Evolutionary conservation across 2,888 invertebrate genomes (phyloP).

Genomic region (Clusia tigrina): DNA sequence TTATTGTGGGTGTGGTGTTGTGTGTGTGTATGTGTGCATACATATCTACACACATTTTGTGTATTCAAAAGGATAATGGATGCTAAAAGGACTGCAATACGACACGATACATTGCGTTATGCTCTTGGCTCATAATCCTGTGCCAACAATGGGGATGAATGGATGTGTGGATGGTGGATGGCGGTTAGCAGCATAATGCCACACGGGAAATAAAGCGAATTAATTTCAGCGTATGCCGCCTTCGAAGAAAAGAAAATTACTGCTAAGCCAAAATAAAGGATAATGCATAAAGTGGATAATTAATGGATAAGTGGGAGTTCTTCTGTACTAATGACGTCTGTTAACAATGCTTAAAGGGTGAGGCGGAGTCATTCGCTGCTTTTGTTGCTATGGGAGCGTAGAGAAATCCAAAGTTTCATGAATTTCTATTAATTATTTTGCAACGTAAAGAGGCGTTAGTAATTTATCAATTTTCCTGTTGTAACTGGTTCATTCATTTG

Average conservation of each 20-base stretch:
- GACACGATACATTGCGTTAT: neutral
- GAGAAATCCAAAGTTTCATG: neutral
- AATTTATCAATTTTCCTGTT: too few relatives aligned
- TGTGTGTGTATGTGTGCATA: neutral
- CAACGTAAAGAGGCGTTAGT: too few relatives aligned
- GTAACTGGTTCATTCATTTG: too few relatives aligned
- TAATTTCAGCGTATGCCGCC: constrained; percentile 42
- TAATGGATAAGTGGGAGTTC: neutral
- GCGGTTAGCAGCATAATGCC: constrained; percentile 30
- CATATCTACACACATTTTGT: neutral
- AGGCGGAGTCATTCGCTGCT: too few relatives aligned
- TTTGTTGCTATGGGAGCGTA: neutral
- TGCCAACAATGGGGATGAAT: neutral
- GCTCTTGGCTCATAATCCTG: constrained; percentile 1
- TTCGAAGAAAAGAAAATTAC: neutral
- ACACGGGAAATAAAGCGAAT: constrained; percentile 42
- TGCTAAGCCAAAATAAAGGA: neutral
- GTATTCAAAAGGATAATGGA: constrained; percentile 23
- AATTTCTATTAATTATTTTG: neutral
- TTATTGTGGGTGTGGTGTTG: neutral
- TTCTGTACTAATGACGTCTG: neutral
- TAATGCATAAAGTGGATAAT: neutral
- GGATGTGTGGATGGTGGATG: too few relatives aligned
- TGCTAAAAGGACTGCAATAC: constrained; percentile 11
- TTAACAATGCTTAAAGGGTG: neutral